Evolutionary conservation across 2,797 vertebrate species (phyloP).

Genomic region (Hydrocynus forskahlii): DNA sequence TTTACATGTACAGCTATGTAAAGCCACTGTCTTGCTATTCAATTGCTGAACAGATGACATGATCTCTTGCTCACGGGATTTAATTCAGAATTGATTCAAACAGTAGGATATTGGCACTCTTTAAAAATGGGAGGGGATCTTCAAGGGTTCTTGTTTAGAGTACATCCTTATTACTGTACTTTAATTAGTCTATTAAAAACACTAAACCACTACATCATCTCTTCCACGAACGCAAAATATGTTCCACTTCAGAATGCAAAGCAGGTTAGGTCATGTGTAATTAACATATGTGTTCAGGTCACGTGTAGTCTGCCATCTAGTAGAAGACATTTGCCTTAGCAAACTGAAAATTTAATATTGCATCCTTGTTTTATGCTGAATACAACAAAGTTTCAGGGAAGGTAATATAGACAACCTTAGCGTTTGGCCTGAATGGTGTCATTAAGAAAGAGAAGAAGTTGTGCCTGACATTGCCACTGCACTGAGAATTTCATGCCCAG

Average conservation of each 20-base stretch:
- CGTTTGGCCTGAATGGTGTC: neutral
- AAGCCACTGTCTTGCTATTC: neutral
- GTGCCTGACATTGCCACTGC: constrained; percentile 49
- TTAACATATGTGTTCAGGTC: neutral
- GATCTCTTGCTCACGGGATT: no score
- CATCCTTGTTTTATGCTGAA: neutral
- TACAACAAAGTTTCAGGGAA: neutral
- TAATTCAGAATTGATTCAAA: no score
- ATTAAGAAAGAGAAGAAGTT: constrained; percentile 17
- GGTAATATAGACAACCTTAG: neutral
- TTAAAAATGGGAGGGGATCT: no score
- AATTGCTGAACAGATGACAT: neutral
- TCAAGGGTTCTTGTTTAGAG: no score
- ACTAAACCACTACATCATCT: neutral
- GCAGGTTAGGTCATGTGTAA: neutral
- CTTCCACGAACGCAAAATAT: neutral
- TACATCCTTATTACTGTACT: neutral
- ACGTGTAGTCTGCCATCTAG: neutral
- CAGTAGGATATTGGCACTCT: no score
- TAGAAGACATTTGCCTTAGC: neutral
- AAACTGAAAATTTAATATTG: neutral
- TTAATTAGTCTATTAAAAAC: neutral
- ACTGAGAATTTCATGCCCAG: constrained; percentile 42
- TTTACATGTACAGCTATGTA: no score
- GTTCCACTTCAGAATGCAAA: neutral